A percentile compares a stretch with the other conserved stretches of the same genome.
Evolutionary conservation across 1,140 invertebrate species (phyloP).

Genomic region (Saccostrea cuccullata): DNA sequence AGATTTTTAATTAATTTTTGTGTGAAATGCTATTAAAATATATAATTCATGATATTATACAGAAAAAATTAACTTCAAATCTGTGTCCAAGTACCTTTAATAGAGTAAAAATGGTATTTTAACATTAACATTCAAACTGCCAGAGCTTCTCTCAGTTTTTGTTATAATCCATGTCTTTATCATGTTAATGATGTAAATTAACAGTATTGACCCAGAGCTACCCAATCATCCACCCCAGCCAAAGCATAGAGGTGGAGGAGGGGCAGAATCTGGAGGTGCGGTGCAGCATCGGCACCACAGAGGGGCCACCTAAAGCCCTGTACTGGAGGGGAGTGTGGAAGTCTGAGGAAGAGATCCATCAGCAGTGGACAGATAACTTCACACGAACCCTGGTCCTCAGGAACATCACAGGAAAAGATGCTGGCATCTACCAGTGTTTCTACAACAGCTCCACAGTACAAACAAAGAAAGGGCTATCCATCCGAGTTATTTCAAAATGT

Average conservation of each 20-base stretch:
- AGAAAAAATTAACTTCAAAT: too few relatives aligned
- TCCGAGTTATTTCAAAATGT: constrained; percentile 28
- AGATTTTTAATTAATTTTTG: too few relatives aligned
- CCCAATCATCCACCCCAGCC: constrained; percentile 8
- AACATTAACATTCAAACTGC: too few relatives aligned
- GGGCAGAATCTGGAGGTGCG: constrained; percentile 5
- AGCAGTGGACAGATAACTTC: constrained; percentile 34
- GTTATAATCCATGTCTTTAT: too few relatives aligned
- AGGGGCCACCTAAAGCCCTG: not conserved
- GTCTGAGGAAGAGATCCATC: not conserved
- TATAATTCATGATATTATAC: too few relatives aligned
- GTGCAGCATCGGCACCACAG: not conserved
- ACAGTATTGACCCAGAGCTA: constrained; percentile 6
- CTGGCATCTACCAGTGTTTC: constrained; percentile 40
- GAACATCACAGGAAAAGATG: constrained; percentile 16
- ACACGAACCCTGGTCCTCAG: constrained; percentile 15
- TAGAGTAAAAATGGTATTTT: too few relatives aligned
- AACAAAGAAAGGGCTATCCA: constrained; percentile 1
- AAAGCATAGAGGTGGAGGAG: constrained; percentile 15
- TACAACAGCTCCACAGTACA: constrained; percentile 20
- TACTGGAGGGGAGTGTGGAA: not conserved
- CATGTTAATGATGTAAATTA: not conserved
- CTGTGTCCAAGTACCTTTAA: too few relatives aligned
- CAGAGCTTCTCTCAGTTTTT: too few relatives aligned
- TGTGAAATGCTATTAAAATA: too few relatives aligned